Percentiles rank a stretch among this genome's conserved stretches.
phyloP scores from a whole-genome alignment of 2,113 vertebrate genomes.

The Pelodiscus sinensis region DNA sequence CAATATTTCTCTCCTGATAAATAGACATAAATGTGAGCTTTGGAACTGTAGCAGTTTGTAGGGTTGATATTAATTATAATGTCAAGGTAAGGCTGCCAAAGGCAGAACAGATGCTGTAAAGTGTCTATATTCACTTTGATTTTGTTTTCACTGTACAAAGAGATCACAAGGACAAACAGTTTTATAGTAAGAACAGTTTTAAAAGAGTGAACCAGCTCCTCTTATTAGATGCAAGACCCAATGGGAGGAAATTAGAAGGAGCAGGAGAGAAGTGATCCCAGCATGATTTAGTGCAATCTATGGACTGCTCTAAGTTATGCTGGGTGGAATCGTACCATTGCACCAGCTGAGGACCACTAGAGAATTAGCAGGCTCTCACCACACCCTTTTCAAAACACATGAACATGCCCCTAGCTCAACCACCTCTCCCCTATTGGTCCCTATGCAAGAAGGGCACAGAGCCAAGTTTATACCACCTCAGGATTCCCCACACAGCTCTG shows the following conservation, averaged over 20 bases:
- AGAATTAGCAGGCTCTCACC: neutral
- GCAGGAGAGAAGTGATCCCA: neutral
- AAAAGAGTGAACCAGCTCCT: neutral
- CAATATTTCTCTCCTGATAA: neutral
- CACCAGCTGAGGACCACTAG: neutral
- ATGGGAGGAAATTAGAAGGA: neutral
- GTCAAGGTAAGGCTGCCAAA: slow-evolving; percentile 1
- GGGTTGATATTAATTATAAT: neutral
- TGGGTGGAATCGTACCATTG: neutral
- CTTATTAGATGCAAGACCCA: neutral
- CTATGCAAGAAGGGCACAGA: neutral
- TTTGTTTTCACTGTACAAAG: neutral
- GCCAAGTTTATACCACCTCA: neutral
- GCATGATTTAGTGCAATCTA: neutral
- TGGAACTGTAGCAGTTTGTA: neutral
- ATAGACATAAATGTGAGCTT: neutral
- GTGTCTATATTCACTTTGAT: neutral
- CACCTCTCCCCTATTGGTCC: neutral
- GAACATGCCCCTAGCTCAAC: neutral
- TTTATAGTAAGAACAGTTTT: neutral
- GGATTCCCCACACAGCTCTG: neutral
- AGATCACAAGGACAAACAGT: neutral
- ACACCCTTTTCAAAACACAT: accelerated
- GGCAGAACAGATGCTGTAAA: slow-evolving; percentile 1
- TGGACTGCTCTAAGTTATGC: neutral